Evolutionary conservation across 2,113 vertebrate species (phyloP), one percentile per base, ranked within the genome.

Genomic region (Datnioides undecimradiatus): DNA sequence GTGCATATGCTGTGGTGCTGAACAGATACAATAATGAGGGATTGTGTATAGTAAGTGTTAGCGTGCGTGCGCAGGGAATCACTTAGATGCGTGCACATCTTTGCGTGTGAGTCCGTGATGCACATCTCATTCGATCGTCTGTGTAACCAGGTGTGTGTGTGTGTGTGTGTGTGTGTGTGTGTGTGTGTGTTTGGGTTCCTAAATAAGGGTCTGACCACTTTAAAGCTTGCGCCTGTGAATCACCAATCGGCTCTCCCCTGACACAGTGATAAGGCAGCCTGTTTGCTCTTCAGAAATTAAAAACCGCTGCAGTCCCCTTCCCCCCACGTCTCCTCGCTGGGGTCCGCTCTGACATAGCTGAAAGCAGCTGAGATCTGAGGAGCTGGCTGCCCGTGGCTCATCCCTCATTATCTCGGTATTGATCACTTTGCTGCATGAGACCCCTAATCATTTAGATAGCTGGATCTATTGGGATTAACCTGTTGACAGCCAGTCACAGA

Each of bases 381-480:
- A 86, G 58, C 65, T 9, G 62, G 45, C 80, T 58, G 52, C 36
- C 38, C 34, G 1, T 27, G 72, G 57, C 66, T 83, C 80, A 67
- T 84, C 74, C 65, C 55, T 58, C 36, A 33, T 67, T 77, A 38
- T 81, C 79, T 87, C 62, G 66, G 16, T 90, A 90, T 87, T 60
- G 90, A 87, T 91, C 70, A 73, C 49, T 55, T 23, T 79, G 73
- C 80, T 81, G 75, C 79, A 85, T 62, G 75, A 83, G 74, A 75
- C 79, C 80, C 54, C 33, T 43, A 83, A 85, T 88, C 73, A 80
- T 85, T 85, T 79, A 82, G 78, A 91, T 80, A 58, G 82, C 76
- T 81, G 65, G 79, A 88, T 88, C 82, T 79, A 83, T 80, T 48
- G 34, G 78, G 72, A 88, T 91, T 88, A 88, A 88, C 81, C 85